phyloP scores from a whole-genome alignment of 1,140 invertebrate genomes.

The Cyphomyrmex costatus region DNA sequence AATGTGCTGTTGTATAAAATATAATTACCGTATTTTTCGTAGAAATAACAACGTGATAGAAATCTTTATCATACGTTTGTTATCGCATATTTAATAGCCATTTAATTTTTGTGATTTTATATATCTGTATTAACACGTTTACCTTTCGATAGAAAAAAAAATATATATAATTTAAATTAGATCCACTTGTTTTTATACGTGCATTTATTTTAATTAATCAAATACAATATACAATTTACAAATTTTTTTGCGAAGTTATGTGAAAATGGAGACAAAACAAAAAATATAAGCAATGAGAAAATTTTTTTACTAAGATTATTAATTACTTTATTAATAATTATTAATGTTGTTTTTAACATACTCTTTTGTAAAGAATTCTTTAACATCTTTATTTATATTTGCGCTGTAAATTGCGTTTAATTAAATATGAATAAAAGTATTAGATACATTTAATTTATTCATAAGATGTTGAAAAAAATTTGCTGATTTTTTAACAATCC shows the following conservation, averaged over 20 bases:
- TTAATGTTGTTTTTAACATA: background rate
- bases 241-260: conserved; percentile 5
- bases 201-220: background rate
- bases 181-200: background rate
- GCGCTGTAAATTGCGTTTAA: background rate
- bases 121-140: conserved; percentile 5
- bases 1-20: background rate
- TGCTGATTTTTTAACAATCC: background rate
- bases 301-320: conserved; percentile 55
- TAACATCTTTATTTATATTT: background rate
- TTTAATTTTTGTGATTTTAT: background rate
- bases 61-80: background rate
- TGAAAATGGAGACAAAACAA: conserved; percentile 43
- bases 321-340: conserved; percentile 53
- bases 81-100: background rate
- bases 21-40: background rate
- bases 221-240: background rate
- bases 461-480: background rate
- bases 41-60: background rate
- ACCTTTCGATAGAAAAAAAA: background rate
- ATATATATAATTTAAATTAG: background rate
- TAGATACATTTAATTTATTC: background rate
- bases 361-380: background rate
- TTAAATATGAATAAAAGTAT: background rate
- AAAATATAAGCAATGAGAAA: conserved; percentile 27